Evolutionary conservation across 1,140 invertebrate species (phyloP).

Genomic region (Papilio polytes): DNA sequence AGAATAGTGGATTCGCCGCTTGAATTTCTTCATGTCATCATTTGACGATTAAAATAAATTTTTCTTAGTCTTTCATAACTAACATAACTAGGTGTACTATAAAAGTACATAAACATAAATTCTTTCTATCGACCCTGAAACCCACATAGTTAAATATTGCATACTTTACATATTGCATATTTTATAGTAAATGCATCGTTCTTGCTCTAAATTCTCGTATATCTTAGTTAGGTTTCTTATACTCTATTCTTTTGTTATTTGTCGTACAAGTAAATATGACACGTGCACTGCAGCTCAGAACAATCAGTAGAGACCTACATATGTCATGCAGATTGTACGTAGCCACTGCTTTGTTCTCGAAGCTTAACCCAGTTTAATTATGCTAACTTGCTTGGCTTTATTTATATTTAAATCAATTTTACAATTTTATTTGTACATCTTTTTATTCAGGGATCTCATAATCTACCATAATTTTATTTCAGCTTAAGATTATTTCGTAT

Average conservation of each 20-base stretch:
- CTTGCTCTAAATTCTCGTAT: neutral
- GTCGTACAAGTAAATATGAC: slow-evolving; percentile 3
- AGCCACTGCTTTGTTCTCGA: slow-evolving; percentile 8
- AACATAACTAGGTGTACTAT: neutral
- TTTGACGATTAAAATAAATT: neutral
- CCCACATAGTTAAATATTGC: neutral
- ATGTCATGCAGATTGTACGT: slow-evolving; percentile 11
- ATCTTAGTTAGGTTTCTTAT: neutral
- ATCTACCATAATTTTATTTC: neutral
- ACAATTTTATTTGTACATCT: too few relatives aligned
- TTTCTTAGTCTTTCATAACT: neutral
- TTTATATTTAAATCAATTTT: too few relatives aligned
- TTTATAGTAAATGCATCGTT: neutral
- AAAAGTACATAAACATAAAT: neutral
- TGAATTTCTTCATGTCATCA: neutral
- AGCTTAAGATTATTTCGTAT: neutral
- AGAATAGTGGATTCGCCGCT: neutral
- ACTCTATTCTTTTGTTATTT: slow-evolving; percentile 1
- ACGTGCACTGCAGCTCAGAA: neutral
- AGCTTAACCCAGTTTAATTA: slow-evolving; percentile 27
- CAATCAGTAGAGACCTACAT: slow-evolving; percentile 16
- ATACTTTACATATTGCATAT: neutral
- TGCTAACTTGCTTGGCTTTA: neutral
- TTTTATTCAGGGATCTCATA: too few relatives aligned
- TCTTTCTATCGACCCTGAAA: neutral